A percentile compares a stretch with the other conserved stretches of the same genome.
These are phyloP conservation scores for Drosophila ironensis DNA, from an alignment of 1,140 invertebrate species.

Conservation along the genomic window DNA sequence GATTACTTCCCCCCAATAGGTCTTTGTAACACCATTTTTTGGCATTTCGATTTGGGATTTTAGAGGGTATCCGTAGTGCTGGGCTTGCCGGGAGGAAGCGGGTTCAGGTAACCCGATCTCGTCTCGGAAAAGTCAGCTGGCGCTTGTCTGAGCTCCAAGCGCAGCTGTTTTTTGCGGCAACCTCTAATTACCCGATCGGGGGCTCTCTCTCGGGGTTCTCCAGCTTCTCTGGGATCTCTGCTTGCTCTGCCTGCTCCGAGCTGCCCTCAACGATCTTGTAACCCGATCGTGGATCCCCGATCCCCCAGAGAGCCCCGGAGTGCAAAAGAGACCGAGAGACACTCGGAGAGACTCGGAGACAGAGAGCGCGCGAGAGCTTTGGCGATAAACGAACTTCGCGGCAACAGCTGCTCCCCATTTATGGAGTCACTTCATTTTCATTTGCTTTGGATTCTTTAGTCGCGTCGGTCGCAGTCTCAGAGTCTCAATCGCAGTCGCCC, in stretches of 20 bases:
- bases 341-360: background rate
- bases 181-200: constrained; percentile 73
- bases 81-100: background rate
- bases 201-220: no score
- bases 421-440: constrained; percentile 63
- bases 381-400: constrained; percentile 15
- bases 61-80: constrained; percentile 11
- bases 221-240: constrained; percentile 28
- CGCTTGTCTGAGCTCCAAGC: constrained; percentile 51
- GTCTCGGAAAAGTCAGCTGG: constrained; percentile 64
- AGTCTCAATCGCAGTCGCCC: background rate
- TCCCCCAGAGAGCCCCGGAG: no score
- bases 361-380: background rate
- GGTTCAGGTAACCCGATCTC: constrained; percentile 48
- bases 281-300: constrained; percentile 55
- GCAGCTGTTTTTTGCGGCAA: constrained; percentile 68
- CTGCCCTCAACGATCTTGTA: constrained; percentile 6
- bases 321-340: background rate
- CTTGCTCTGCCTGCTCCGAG: background rate
- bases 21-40: background rate
- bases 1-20: no score
- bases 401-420: constrained; percentile 76
- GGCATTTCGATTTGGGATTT: background rate
- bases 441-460: constrained; percentile 47
- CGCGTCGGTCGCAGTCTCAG: constrained; percentile 46